Evolutionary conservation across 2,797 vertebrate genomes (phyloP).

Genomic region (Clangula hyemalis): DNA sequence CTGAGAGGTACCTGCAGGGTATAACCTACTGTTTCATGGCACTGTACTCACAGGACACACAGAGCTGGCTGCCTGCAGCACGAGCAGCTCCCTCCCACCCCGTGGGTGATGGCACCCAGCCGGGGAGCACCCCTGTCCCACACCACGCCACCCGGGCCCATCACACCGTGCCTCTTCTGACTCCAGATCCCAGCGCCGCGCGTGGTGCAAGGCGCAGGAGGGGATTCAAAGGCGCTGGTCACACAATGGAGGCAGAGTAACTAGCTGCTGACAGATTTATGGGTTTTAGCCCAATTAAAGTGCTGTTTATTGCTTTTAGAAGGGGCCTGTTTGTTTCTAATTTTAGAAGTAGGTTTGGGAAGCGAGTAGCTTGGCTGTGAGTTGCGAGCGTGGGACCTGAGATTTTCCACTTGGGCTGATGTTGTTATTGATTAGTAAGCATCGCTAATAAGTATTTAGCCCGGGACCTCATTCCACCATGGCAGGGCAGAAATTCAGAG

Average conservation of each 20-base stretch:
- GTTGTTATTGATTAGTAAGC: neutral
- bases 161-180: neutral
- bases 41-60: neutral
- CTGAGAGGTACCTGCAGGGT: neutral
- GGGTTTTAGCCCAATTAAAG: conserved; percentile 39
- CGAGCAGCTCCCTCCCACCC: neutral
- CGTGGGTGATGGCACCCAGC: neutral
- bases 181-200: neutral
- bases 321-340: conserved; percentile 52
- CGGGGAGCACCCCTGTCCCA: neutral
- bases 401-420: neutral
- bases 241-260: neutral
- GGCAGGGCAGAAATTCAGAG: neutral
- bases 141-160: fast-evolving
- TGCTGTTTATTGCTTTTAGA: conserved; percentile 56
- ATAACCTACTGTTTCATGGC: too few species aligned
- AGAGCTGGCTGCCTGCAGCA: neutral
- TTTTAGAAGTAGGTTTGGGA: conserved; percentile 36
- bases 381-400: neutral
- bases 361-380: neutral
- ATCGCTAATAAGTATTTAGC: neutral
- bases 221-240: conserved; percentile 10
- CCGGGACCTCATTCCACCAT: neutral
- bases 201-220: neutral
- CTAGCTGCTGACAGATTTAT: conserved; percentile 54